A percentile compares a stretch with the other conserved stretches of the same genome.
Conservation (phyloP, 2,797 vertebrate species). For the Sandelia bainsii region DNA sequence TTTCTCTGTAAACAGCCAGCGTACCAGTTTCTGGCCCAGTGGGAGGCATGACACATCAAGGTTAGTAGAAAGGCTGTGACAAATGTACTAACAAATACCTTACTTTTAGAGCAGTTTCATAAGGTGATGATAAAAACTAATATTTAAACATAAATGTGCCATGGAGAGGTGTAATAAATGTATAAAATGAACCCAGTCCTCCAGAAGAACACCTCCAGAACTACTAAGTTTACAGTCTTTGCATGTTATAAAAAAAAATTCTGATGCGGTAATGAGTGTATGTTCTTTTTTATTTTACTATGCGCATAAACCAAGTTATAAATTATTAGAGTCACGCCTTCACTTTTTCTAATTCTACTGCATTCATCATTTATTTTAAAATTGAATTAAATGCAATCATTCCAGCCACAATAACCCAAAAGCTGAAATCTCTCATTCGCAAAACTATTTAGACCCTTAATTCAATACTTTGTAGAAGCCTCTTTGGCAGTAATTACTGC, state of each 20-base stretch:
- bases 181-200: neutral
- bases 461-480: too few species aligned
- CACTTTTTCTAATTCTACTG: too few species aligned
- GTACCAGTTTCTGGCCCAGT: constrained; percentile 38
- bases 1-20: constrained; percentile 57
- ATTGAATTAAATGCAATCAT: too few species aligned
- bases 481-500: too few species aligned
- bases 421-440: too few species aligned
- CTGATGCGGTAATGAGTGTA: neutral
- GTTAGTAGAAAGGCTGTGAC: constrained; percentile 44
- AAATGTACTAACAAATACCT: constrained; percentile 25
- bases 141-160: constrained; percentile 1
- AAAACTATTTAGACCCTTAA: too few species aligned
- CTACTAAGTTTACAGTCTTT: neutral
- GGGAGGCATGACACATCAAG: constrained; percentile 63
- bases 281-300: neutral
- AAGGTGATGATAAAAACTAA: constrained; percentile 15
- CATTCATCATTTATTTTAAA: too few species aligned
- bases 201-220: too few species aligned
- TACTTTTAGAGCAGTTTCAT: constrained; percentile 9
- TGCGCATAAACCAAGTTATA: neutral
- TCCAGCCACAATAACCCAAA: too few species aligned
- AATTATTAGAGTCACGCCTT: too few species aligned
- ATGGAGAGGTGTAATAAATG: neutral
- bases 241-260: neutral